Base-by-base conservation (phyloP, 2,113 vertebrate species). In the Circaetus cinerascens region DNA sequence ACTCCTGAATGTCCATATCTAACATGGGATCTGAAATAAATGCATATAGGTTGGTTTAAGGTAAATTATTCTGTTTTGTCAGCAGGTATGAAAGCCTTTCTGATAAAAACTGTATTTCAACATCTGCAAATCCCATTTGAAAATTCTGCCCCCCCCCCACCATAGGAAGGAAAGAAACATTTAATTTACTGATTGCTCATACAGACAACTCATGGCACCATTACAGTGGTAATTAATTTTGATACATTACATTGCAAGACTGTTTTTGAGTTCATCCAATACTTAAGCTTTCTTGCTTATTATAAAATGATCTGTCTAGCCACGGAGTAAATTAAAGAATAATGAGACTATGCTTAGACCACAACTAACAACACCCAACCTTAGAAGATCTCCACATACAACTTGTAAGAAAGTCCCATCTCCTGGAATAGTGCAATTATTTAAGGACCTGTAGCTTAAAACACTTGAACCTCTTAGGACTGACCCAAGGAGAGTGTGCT, bases 1-100 rank as follows among this genome's bases (percentile, higher is more conserved):
- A 95, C 96, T 99, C 99, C 76, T 99, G 99, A 95, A 99, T 99
- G 96, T 99, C 99, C 96, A 98, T 97, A 80, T 99, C 98, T 82
- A 99, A 98, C 98, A 98, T 95, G 53, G 99, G 99, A 97, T 99
- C 99, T 99, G 95, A 92, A 95, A 97, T 14, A n/a, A 87, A 69
- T 2, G 13, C 11, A 34, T 2, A 30, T 1, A 60, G 34, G 15
- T 23, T 26, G 25, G 56, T 1, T 71, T 17, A 32, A 36, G 45
- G 22, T 19, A 22, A 62, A 29, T 12, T 1, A 5, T 8, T 78
- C 53, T 71, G 41, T 8, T 34, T 46, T 46, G 30, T 29, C 86
- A 89, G 88, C 66, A 92, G 34, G 15, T 43, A 27, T 3, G 11
- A 60, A 29, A 85, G 36, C 41, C 19, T 18, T 74, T 66, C 83